phyloP scores from a whole-genome alignment of 2,797 vertebrate species.

The Silurus aristotelis region DNA sequence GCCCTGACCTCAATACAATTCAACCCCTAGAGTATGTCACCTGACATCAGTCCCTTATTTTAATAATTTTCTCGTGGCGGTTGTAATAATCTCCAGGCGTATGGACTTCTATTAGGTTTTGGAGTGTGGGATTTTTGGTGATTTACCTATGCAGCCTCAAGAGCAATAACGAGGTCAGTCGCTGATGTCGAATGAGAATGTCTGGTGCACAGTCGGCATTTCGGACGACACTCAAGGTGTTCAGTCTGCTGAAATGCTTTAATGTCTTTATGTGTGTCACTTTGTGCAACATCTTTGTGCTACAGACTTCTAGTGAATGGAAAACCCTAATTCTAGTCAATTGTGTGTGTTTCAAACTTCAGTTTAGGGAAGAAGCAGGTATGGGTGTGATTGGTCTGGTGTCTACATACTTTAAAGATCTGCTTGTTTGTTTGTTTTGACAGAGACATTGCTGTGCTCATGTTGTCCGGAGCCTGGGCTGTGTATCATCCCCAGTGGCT shows the following conservation, averaged over 20 bases:
- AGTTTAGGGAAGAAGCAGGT: neutral
- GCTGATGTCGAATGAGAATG: neutral
- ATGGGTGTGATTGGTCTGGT: neutral
- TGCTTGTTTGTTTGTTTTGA: neutral
- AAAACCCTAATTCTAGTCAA: neutral
- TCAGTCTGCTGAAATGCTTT: neutral
- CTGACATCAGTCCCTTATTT: neutral
- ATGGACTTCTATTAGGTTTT: neutral
- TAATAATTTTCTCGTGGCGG: neutral
- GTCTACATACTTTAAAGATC: neutral
- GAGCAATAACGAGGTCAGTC: neutral
- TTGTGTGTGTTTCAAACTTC: neutral
- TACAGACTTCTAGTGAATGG: neutral
- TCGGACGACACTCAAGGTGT: neutral
- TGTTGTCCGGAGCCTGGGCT: conserved; percentile 75
- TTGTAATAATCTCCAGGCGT: neutral
- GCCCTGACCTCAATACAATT: neutral
- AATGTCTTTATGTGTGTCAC: neutral
- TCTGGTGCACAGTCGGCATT: too few relatives aligned
- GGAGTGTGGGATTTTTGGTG: neutral
- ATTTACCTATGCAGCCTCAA: neutral
- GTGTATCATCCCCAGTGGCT: conserved; percentile 73
- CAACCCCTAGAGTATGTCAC: neutral
- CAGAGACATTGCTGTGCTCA: conserved; percentile 76
- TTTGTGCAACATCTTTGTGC: neutral